Evolutionary conservation across 2,797 vertebrate species (phyloP), one percentile per base, ranked within the genome.

Genomic region (Bryconaethiops microstoma): DNA sequence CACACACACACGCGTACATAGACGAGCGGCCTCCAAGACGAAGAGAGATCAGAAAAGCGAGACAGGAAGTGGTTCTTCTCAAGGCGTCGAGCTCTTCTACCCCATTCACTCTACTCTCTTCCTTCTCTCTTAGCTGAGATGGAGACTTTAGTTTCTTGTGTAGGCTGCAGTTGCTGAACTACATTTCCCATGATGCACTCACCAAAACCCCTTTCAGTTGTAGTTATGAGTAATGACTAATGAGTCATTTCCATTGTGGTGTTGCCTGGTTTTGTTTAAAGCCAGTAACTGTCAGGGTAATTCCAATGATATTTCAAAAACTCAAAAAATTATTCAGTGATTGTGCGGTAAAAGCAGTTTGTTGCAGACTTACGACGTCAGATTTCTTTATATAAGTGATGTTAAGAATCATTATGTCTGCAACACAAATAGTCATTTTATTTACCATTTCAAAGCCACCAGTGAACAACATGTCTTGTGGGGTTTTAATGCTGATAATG

Each of bases 61-160:
- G 78, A 78, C 83, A 87, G 82, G 84, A 86, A 83, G 84, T 83
- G 81, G 77, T 77, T 79, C 45, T 54, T 83, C 69, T 81, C n/a
- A 45, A 79, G 64, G 57, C 55, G 7, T 68, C 78, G 59, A 76
- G 77, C 23, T 71, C 52, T 74, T 81, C 63, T 54, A 74, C 71
- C 62, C 74, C 54, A 75, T 80, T 80, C 69, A 76, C 73, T 76
- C 16, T 25, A 40, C 21, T 17, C 21, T 68, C 65, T 64, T 69
- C 74, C 68, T 9, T 64, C 29, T 78, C 57, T 59, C 23, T 73
- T 60, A 60, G 29, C 50, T 63, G 9, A 35, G 35, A 29, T 13
- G 59, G 76, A 40, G 65, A 67, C 73, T 76, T 85, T 79, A 50
- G 42, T 59, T 54, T 65, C 52, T 68, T 74, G 55, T 60, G 0